Evolutionary conservation across 2,113 vertebrate species (phyloP), one percentile per base, ranked within the genome.

Genomic region (Pomatorhinus ruficollis): DNA sequence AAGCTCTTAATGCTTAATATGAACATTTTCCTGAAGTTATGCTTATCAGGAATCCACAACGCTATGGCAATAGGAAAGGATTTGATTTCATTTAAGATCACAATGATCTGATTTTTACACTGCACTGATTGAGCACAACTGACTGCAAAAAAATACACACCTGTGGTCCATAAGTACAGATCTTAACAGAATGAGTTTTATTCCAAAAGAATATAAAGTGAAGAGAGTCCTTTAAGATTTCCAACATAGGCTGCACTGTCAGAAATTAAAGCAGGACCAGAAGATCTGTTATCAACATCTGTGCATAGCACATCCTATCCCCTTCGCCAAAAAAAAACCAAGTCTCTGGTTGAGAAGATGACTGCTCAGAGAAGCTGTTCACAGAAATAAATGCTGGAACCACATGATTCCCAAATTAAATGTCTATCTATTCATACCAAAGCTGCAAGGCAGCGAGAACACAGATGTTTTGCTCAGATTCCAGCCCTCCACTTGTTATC

Each of bases 321-420:
- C 0, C 56, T 79, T 25, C 3, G 14, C 76, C 59, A 93, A 59
- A 76, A 82, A 82, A 80, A 45, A 13, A 39, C 37, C 77, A 93
- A 91, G 44, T 68, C 71, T 81, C 60, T 63, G 70, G 60, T 24
- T 31, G 33, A 88, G 92, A 83, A 42, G 64, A 65, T 66, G 60
- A 61, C 44, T 86, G 85, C 71, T 88, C 76, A 68, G 83, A 94
- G 87, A 81, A 92, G 75, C 82, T 88, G 80, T 83, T 95, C 91
- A 89, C 45, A 90, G 59, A 76, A 82, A 65, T 56, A 63, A 94
- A 69, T 37, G 71, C 84, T 89, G 78, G 69, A 84, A 82, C 42
- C 42, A 94, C 53, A 75, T 21, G 61, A 71, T 68, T 66, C 78
- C 45, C 63, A 63, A 89, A 90, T 90, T 76, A 82, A 89, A n/a